Base-by-base conservation (phyloP, 2,797 vertebrate species). In the Oreochromis mossambicus region DNA sequence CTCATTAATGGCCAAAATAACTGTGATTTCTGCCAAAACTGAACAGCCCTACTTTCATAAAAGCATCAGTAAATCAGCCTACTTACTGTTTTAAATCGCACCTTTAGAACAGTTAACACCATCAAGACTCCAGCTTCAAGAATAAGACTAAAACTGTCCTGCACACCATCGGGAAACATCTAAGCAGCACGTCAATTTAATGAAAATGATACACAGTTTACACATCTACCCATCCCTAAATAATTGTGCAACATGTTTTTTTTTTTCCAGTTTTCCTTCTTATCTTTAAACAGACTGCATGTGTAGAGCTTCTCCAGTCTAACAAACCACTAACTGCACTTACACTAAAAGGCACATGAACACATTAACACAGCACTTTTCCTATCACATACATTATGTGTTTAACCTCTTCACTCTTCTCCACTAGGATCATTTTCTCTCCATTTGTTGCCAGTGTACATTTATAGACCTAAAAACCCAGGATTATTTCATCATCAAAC, bases 321-420 rank as follows among this genome's bases (percentile, higher is more conserved):
- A 73, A 17, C 9, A 11, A 73, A 48, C 24, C 24, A 29, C 15
- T 12, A 11, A 48, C 68, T 73, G 41, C 68, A 29, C 68, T 73
- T 73, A 29, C 24, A 73, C 68, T 29, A 48, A 73, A 73, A 73
- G 41, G 24, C 15, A 46, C 4, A 48, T 73, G 6, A 73, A 7
- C 24, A 29, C 68, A 48, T 73, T 29, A 73, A 48, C 38, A 29
- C 24, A 48, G 68, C 15, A 48, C 68, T 73, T 73, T 73, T 48
- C 68, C 68, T 48, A 12, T 19, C 43, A 26, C 68, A 73, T 29
- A 48, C 68, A 48, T 46, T 24, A 46, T 70, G 17, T 48, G 43
- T 73, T 48, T 48, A 73, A 73, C 66, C 3, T 73, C 41, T 26
- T 70, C 41, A 26, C 21, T 26, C 24, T 19, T 73, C 24, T 5